A percentile compares a stretch with the other conserved stretches of the same genome.
These are phyloP conservation scores for Lumbricus terrestris DNA, from an alignment of 2,888 invertebrate genomes.

Conservation along the genomic window DNA sequence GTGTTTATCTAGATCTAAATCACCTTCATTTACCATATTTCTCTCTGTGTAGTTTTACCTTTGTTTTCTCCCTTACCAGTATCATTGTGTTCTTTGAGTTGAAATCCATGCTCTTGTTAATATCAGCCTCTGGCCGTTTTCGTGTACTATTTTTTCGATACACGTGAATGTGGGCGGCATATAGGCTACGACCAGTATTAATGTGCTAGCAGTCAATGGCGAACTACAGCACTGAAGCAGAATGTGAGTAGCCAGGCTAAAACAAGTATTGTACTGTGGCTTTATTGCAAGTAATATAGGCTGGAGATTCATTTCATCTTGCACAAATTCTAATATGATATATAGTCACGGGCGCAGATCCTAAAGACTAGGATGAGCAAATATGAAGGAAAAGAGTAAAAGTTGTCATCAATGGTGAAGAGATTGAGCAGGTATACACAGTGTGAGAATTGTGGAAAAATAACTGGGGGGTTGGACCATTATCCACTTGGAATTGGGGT, in stretches of 20 bases:
- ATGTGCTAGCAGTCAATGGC: neutral
- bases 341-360: neutral
- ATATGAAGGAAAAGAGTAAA: neutral
- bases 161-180: neutral
- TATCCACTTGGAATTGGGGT: too few relatives aligned
- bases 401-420: neutral
- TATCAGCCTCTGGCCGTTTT: neutral
- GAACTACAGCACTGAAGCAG: neutral
- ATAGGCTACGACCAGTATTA: neutral
- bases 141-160: neutral
- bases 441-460: too few relatives aligned
- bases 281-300: neutral
- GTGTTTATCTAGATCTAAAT: neutral
- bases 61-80: neutral
- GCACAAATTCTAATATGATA: neutral
- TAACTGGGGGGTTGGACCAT: too few relatives aligned
- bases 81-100: neutral
- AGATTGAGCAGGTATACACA: neutral
- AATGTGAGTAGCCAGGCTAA: neutral
- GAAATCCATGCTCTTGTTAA: slow-evolving; percentile 3
- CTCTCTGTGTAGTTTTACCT: neutral
- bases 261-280: neutral
- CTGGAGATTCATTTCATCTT: neutral
- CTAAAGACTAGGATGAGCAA: neutral
- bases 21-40: neutral